Percentiles rank a stretch among this genome's conserved stretches.
These are phyloP conservation scores for Neosilurus hyrtlii DNA, from an alignment of 2,797 vertebrate genomes.

Conservation along the genomic window DNA sequence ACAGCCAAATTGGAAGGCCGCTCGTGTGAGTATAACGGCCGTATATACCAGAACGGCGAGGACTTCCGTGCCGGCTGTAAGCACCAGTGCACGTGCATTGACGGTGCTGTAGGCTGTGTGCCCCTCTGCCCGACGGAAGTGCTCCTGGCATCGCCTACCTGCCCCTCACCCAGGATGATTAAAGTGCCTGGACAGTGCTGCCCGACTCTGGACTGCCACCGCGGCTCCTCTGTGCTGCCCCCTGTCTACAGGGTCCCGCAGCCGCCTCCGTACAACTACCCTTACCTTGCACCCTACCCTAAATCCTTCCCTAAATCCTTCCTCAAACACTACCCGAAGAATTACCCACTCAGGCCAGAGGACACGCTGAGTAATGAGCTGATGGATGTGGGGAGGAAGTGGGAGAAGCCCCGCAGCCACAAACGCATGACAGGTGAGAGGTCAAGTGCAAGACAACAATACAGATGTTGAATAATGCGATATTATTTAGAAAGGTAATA, in stretches of 20 bases:
- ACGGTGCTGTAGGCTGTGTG: conserved; percentile 78
- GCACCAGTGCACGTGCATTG: conserved; percentile 83
- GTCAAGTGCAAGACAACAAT: neutral
- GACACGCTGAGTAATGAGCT: conserved; percentile 71
- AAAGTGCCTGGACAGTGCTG: conserved; percentile 81
- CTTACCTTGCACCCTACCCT: conserved; percentile 33
- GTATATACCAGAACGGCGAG: conserved; percentile 80
- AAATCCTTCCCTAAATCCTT: conserved; percentile 65
- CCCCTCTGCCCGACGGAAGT: conserved; percentile 76
- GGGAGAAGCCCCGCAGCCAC: conserved; percentile 67
- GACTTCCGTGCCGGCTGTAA: conserved; percentile 79
- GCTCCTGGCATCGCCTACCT: conserved; percentile 71
- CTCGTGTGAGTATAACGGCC: conserved; percentile 79
- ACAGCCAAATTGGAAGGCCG: conserved; percentile 79
- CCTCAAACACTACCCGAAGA: conserved; percentile 65
- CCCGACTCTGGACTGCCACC: conserved; percentile 74
- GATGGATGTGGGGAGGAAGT: conserved; percentile 67
- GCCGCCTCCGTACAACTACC: conserved; percentile 59
- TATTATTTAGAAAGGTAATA: neutral
- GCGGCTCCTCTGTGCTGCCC: conserved; percentile 58
- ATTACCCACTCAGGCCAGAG: conserved; percentile 56
- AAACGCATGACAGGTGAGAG: conserved; percentile 72
- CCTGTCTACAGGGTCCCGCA: conserved; percentile 54
- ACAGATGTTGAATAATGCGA: neutral
- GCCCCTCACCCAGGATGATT: conserved; percentile 72